phyloP scores from a whole-genome alignment of 2,888 invertebrate species.

The Polydrusus cervinus region DNA sequence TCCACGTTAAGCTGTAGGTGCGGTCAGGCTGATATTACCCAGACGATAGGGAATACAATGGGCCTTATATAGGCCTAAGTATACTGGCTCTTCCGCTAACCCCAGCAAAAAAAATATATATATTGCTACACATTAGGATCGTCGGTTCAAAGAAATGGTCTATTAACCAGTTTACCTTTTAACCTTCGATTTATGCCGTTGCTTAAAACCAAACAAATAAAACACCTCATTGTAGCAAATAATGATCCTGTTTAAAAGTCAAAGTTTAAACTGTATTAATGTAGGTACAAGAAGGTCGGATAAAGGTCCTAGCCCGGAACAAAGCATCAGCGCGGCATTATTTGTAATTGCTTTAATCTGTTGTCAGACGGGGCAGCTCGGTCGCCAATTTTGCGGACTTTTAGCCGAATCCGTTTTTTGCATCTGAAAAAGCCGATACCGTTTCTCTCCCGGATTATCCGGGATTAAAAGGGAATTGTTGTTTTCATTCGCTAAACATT shows the following conservation, averaged over 20 bases:
- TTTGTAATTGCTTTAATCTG: conserved; percentile 30
- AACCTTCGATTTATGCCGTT: too few relatives aligned
- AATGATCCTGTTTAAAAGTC: conserved; percentile 1
- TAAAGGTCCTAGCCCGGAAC: conserved; percentile 7
- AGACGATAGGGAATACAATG: too few relatives aligned
- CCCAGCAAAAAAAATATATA: too few relatives aligned
- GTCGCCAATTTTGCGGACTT: conserved; percentile 23
- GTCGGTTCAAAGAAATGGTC: too few relatives aligned
- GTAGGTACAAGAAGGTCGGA: conserved; percentile 11
- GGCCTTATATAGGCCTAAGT: too few relatives aligned
- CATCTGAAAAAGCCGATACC: conserved; percentile 19
- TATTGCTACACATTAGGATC: too few relatives aligned
- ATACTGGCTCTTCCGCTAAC: too few relatives aligned
- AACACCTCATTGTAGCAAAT: conserved; percentile 6
- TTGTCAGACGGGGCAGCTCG: conserved; percentile 12
- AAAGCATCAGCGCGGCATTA: conserved; percentile 12
- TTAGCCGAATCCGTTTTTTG: conserved; percentile 22
- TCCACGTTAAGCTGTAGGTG: too few relatives aligned
- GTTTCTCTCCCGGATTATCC: conserved; percentile 10
- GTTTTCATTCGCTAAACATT: conserved; percentile 18
- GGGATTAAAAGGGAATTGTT: conserved; percentile 18
- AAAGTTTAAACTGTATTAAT: conserved; percentile 24
- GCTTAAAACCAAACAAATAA: neutral
- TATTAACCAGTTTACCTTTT: too few relatives aligned
- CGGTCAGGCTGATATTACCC: too few relatives aligned